phyloP scores from a whole-genome alignment of 2,888 invertebrate species.

The Sepiola atlantica region DNA sequence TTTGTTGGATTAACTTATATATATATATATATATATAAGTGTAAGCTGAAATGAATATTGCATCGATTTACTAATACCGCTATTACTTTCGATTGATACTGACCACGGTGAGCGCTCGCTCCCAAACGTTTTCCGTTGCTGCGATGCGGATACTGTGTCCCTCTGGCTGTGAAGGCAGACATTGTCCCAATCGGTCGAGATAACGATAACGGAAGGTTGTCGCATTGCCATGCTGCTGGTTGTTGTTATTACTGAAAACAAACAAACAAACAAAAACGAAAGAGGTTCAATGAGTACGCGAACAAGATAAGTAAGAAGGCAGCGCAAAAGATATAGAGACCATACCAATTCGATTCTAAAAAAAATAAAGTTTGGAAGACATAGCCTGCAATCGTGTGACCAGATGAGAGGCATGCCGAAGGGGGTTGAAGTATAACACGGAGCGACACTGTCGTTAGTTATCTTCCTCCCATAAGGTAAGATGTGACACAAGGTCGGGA shows the following conservation, averaged over 20 bases:
- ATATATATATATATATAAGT: neutral
- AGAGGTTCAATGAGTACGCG: neutral
- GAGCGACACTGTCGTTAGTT: no score
- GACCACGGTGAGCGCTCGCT: constrained; percentile 11
- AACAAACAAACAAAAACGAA: neutral
- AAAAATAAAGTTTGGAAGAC: no score
- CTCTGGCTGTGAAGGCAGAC: neutral
- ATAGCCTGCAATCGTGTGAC: no score
- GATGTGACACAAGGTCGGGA: no score
- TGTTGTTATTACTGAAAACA: neutral
- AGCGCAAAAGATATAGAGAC: no score
- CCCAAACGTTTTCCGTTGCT: constrained; percentile 33
- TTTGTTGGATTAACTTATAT: neutral
- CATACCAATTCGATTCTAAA: no score
- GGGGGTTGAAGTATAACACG: no score
- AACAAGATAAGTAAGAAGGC: neutral
- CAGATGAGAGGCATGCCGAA: no score
- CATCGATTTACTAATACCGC: no score
- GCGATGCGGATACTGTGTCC: neutral
- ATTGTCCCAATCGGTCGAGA: neutral
- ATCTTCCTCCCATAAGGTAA: no score
- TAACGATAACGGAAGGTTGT: constrained; percentile 41
- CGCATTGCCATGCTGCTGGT: neutral
- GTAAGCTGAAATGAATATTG: neutral
- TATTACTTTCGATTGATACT: neutral